Conservation (phyloP, 2,797 vertebrate genomes). For the Bovichtus diacanthus region DNA sequence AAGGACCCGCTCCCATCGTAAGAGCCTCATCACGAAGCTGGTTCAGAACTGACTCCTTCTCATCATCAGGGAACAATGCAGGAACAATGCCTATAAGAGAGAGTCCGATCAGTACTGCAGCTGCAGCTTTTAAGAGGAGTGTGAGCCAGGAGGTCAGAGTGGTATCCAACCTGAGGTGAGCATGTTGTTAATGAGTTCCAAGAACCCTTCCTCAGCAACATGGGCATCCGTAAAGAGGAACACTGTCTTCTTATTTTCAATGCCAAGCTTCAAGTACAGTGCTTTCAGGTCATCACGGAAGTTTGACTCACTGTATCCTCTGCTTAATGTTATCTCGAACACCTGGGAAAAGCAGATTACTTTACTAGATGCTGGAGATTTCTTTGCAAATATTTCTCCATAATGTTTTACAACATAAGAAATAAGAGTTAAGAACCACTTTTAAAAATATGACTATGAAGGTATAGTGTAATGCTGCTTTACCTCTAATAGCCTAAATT, state of each 20-base stretch:
- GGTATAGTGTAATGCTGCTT: not conserved
- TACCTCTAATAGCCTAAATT: not conserved
- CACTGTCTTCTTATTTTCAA: constrained; percentile 90
- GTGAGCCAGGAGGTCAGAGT: not conserved
- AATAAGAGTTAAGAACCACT: not conserved
- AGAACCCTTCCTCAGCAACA: constrained; percentile 94
- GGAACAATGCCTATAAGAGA: constrained; percentile 91
- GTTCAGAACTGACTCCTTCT: constrained; percentile 90
- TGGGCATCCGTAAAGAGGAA: constrained; percentile 96
- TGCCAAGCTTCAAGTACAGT: constrained; percentile 91
- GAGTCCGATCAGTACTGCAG: not conserved
- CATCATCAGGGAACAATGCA: constrained; percentile 94
- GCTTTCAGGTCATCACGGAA: constrained; percentile 93
- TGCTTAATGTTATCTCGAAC: constrained; percentile 93
- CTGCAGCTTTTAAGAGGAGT: constrained; percentile 3
- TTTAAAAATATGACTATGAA: not conserved
- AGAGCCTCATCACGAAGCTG: constrained; percentile 90
- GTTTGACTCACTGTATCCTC: constrained; percentile 91
- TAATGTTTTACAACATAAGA: constrained; percentile 3
- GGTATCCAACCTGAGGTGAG: constrained; percentile 91
- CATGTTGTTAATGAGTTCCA: constrained; percentile 99
- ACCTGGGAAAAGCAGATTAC: constrained; percentile 80
- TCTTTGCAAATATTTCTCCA: not conserved
- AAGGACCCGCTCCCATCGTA: constrained; percentile 84
- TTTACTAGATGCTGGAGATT: not conserved